These are phyloP conservation scores for Erpobdella octoculata DNA, from an alignment of 2,888 invertebrate genomes.

Conservation along the genomic window DNA sequence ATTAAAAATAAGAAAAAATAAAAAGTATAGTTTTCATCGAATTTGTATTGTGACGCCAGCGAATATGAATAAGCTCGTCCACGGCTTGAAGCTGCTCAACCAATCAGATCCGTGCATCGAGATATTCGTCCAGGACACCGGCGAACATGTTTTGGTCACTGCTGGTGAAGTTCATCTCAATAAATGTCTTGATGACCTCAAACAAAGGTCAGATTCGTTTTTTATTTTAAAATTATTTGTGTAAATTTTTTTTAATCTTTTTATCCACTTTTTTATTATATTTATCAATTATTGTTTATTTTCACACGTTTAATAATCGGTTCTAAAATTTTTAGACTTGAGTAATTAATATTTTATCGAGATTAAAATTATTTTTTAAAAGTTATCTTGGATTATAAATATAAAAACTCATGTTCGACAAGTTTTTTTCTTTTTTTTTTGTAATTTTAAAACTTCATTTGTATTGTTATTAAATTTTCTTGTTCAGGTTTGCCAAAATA, in stretches of 20 bases:
- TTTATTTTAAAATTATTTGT: not conserved
- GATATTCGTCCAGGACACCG: constrained; percentile 72
- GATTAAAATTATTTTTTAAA: too few relatives aligned
- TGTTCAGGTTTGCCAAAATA: constrained; percentile 61
- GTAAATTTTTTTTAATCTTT: not conserved
- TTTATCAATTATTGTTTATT: not conserved
- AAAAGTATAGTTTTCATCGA: not conserved
- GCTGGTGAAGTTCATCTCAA: constrained; percentile 95
- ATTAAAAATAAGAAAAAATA: not conserved
- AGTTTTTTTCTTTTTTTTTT: too few relatives aligned
- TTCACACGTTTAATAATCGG: too few relatives aligned
- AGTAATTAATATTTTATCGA: too few relatives aligned
- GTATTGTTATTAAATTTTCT: not conserved
- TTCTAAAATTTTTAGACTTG: too few relatives aligned
- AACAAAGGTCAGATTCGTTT: constrained; percentile 56
- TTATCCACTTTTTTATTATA: not conserved
- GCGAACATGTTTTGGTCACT: constrained; percentile 86
- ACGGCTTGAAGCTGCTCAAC: constrained; percentile 72
- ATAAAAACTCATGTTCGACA: too few relatives aligned
- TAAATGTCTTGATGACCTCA: constrained; percentile 85
- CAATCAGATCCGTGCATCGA: constrained; percentile 86
- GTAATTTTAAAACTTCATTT: too few relatives aligned
- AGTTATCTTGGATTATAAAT: too few relatives aligned
- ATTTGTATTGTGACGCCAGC: not conserved
- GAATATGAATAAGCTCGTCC: constrained; percentile 61